A percentile compares a stretch with the other conserved stretches of the same genome.
These are phyloP conservation scores for Brachionus koreanus DNA, from an alignment of 1,140 invertebrate genomes.

Conservation along the genomic window DNA sequence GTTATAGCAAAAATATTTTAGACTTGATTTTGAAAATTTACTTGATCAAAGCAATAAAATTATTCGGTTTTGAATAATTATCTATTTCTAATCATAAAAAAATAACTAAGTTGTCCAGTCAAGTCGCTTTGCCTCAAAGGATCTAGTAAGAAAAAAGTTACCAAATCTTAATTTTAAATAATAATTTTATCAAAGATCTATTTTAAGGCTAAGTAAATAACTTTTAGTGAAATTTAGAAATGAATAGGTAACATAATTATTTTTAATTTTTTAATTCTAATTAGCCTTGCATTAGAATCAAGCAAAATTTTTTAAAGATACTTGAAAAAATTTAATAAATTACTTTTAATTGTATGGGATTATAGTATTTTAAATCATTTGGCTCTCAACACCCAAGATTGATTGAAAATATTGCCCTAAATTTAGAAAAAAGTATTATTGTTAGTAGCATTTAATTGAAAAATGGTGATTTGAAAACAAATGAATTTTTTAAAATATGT, in stretches of 20 bases:
- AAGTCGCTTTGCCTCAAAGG: neutral
- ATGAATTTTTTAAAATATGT: conserved; percentile 1
- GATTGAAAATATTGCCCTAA: conserved; percentile 5
- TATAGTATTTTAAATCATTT: neutral
- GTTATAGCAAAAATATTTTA: neutral
- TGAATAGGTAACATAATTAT: no score
- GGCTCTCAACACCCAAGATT: neutral
- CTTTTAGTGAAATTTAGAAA: no score
- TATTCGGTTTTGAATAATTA: neutral
- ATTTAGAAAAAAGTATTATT: neutral
- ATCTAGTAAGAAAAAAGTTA: neutral
- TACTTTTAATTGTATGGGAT: neutral
- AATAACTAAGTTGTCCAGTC: neutral
- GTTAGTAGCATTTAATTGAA: neutral
- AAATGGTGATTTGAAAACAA: neutral
- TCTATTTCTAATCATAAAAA: neutral
- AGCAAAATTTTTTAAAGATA: neutral
- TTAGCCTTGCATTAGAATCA: neutral
- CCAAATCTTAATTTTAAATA: no score
- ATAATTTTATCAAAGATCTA: no score
- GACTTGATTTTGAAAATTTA: neutral
- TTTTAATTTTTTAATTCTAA: neutral
- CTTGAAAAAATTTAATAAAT: neutral
- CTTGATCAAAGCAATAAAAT: neutral
- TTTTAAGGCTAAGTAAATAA: no score